Percentiles rank a stretch among this genome's conserved stretches.
Conservation (phyloP, 2,797 vertebrate species). For the Sciurus carolinensis region DNA sequence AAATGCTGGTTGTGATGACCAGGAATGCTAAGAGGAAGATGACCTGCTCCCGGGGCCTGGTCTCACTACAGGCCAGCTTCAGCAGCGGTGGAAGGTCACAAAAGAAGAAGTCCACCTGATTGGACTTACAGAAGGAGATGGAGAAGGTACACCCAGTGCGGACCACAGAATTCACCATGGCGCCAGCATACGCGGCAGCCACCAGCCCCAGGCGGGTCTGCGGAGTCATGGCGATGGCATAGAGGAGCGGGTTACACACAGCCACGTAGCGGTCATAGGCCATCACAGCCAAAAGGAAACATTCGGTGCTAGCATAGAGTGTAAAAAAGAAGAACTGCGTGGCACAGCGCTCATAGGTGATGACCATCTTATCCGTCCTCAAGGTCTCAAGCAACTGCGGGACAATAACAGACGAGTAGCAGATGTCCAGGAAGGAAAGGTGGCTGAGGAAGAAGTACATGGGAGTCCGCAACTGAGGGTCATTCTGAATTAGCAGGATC, state of each 20-base stretch:
- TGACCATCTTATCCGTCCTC: conserved; percentile 22
- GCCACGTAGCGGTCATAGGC: conserved; percentile 83
- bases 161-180: conserved; percentile 81
- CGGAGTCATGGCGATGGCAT: conserved; percentile 78
- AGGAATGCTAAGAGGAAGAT: conserved; percentile 79
- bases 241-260: conserved; percentile 84
- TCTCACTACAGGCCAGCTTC: conserved; percentile 84
- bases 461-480: conserved; percentile 75
- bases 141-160: conserved; percentile 85
- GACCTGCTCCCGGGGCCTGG: conserved; percentile 68
- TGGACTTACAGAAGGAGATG: conserved; percentile 85
- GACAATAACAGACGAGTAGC: conserved; percentile 81
- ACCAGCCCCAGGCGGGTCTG: conserved; percentile 74
- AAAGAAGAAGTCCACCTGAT: conserved; percentile 87
- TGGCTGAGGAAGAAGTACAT: conserved; percentile 86
- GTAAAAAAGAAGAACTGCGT: conserved; percentile 88
- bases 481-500: conserved; percentile 72
- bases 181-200: conserved; percentile 80
- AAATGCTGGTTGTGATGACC: conserved; percentile 83
- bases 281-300: conserved; percentile 86
- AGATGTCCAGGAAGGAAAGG: conserved; percentile 83
- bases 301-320: conserved; percentile 83
- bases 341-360: conserved; percentile 81
- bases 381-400: conserved; percentile 84
- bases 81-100: conserved; percentile 88